Percentiles rank a stretch among this genome's conserved stretches.
Conservation (phyloP, 1,140 invertebrate species). For the Idris sp. region DNA sequence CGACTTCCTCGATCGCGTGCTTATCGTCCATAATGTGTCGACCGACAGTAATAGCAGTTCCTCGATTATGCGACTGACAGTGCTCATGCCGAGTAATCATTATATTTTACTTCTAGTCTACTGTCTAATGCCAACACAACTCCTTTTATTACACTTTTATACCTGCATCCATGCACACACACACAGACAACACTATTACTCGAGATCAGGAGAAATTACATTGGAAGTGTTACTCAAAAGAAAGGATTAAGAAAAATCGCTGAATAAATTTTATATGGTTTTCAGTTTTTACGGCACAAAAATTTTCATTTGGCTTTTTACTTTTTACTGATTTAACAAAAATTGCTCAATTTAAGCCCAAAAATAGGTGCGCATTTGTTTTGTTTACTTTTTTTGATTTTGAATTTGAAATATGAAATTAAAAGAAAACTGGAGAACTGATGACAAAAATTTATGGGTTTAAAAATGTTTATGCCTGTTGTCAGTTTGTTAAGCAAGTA, state of each 20-base stretch:
- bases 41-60: constrained; percentile 40
- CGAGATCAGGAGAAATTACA: constrained; percentile 53
- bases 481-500: constrained; percentile 26
- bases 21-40: constrained; percentile 59
- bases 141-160: neutral
- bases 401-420: too few species aligned
- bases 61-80: constrained; percentile 63
- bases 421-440: too few species aligned
- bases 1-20: constrained; percentile 68
- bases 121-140: constrained; percentile 35
- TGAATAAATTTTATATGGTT: constrained; percentile 30
- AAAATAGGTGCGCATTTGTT: too few species aligned
- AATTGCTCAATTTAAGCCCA: too few species aligned
- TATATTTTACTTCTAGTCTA: constrained; percentile 45
- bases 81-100: constrained; percentile 46
- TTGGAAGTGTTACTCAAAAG: constrained; percentile 57
- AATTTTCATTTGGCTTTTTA: neutral
- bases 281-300: constrained; percentile 10
- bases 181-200: constrained; percentile 26
- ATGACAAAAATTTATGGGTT: too few species aligned
- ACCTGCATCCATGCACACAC: constrained; percentile 4
- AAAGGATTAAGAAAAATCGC: constrained; percentile 53
- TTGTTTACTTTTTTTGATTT: too few species aligned
- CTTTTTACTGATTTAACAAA: too few species aligned
- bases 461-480: constrained; percentile 6